Evolutionary conservation across 2,797 vertebrate genomes (phyloP).

Genomic region (Peromyscus eremicus): DNA sequence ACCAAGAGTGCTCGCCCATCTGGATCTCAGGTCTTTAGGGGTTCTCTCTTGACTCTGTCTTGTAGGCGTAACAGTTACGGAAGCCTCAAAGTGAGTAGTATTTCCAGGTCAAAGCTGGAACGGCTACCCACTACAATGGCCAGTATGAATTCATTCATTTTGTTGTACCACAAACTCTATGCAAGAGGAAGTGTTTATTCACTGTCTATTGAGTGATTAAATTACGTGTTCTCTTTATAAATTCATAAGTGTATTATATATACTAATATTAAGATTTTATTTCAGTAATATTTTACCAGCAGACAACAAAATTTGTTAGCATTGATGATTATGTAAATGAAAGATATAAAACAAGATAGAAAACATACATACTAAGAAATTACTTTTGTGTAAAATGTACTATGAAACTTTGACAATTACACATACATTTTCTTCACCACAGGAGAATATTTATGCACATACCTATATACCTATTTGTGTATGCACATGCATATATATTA

Average conservation of each 20-base stretch:
- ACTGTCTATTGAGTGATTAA: not conserved
- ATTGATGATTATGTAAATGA: not conserved
- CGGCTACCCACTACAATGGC: no score
- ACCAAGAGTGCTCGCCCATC: no score
- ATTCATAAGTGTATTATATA: not conserved
- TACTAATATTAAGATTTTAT: not conserved
- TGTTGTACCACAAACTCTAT: not conserved
- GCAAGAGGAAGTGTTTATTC: not conserved
- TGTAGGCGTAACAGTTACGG: no score
- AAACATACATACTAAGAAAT: not conserved
- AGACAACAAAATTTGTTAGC: not conserved
- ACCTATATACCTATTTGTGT: not conserved
- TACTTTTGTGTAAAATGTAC: slow-evolving; percentile 25
- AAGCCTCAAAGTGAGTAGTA: no score
- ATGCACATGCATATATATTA: not conserved
- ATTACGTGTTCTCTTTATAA: not conserved
- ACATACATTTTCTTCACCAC: slow-evolving; percentile 31
- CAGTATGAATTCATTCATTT: not conserved
- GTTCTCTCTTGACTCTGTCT: no score
- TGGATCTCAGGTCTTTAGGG: no score
- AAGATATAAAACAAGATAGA: not conserved
- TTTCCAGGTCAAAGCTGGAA: no score
- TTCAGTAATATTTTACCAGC: slow-evolving; percentile 44
- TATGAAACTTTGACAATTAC: slow-evolving; percentile 11
- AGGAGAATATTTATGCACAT: not conserved